Conservation (phyloP, 2,113 vertebrate species). For the Phylloscopus whistleri region DNA sequence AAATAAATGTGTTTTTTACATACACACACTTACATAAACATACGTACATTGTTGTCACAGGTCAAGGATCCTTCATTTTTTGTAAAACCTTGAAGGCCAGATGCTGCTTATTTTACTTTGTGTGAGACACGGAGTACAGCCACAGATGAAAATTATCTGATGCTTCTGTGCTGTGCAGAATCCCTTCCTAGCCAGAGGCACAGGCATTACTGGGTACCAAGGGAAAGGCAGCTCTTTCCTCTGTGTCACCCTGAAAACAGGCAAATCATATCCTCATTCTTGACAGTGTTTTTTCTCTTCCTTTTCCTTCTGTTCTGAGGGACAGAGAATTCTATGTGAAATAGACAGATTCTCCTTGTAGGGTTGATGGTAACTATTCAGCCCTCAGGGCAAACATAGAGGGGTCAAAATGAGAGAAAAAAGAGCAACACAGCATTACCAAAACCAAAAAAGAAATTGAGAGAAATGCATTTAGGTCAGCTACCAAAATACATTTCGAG, state of each 20-base stretch:
- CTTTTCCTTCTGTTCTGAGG: not conserved
- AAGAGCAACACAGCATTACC: not conserved
- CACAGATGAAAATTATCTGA: not conserved
- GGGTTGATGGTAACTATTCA: not conserved
- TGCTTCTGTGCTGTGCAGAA: not conserved
- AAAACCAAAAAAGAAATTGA: not conserved
- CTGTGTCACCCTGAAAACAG: not conserved
- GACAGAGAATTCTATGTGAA: not conserved
- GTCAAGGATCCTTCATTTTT: not conserved
- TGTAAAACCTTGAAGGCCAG: not conserved
- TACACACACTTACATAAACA: not conserved
- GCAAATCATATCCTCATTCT: not conserved
- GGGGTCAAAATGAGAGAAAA: not conserved
- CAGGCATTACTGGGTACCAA: not conserved
- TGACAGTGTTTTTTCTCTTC: not conserved
- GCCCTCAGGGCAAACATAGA: not conserved
- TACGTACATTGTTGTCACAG: rapidly evolving
- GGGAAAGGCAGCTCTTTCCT: not conserved
- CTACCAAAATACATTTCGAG: not conserved
- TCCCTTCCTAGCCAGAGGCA: not conserved
- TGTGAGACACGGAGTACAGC: not conserved
- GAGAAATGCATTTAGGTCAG: not conserved
- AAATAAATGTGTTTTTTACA: not conserved
- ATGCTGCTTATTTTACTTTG: not conserved
- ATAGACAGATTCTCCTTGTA: not conserved